phyloP scores from a whole-genome alignment of 2,888 invertebrate genomes.

The Oeneis ivallda region DNA sequence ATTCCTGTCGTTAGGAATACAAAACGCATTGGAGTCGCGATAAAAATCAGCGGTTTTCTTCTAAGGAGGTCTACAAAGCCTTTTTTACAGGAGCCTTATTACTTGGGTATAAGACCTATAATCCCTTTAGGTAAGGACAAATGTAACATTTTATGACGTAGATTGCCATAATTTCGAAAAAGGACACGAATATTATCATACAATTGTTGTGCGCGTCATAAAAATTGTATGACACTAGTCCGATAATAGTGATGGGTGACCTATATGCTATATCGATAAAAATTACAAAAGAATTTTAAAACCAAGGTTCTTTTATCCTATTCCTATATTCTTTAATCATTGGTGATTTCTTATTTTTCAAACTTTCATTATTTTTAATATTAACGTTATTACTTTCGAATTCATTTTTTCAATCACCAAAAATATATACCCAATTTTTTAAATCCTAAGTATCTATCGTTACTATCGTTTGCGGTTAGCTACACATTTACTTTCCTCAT shows the following conservation, averaged over 20 bases:
- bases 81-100: slow-evolving; percentile 32
- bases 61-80: slow-evolving; percentile 22
- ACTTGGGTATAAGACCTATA: slow-evolving; percentile 30
- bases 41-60: slow-evolving; percentile 39
- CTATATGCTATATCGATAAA: slow-evolving; percentile 28
- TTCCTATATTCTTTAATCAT: no score
- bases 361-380: background rate
- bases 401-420: slow-evolving; percentile 3
- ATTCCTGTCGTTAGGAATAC: slow-evolving; percentile 40
- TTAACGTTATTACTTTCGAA: slow-evolving; percentile 2
- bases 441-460: slow-evolving; percentile 5
- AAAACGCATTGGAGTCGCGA: slow-evolving; percentile 40
- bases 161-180: slow-evolving; percentile 67
- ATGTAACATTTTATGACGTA: slow-evolving; percentile 56
- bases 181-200: slow-evolving; percentile 73
- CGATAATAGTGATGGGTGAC: slow-evolving; percentile 40
- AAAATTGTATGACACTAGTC: slow-evolving; percentile 44
- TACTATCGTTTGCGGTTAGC: background rate
- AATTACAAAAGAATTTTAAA: background rate
- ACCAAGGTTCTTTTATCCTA: no score
- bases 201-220: slow-evolving; percentile 67
- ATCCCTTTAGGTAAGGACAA: slow-evolving; percentile 30
- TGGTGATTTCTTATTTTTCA: no score
- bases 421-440: background rate
- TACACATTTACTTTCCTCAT: slow-evolving; percentile 9